These are phyloP conservation scores for Euproctis similis DNA, from an alignment of 2,888 invertebrate species.

Conservation along the genomic window DNA sequence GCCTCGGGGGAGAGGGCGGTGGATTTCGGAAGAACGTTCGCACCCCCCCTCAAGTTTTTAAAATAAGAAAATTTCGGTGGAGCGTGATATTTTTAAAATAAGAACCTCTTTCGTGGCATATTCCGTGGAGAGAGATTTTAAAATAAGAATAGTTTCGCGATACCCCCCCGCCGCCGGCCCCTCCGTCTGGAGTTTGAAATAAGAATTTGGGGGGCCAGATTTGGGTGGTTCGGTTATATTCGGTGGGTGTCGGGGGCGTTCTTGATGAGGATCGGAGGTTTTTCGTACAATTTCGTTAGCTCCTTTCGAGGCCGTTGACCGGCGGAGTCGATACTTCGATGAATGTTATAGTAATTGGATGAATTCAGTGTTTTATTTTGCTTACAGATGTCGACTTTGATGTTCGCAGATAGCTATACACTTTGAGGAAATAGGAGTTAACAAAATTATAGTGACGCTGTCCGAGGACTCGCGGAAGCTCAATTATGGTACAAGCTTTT, in stretches of 20 bases:
- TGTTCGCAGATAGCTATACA: constrained; percentile 18
- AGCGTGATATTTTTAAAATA: constrained; percentile 76
- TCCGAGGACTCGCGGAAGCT: constrained; percentile 16
- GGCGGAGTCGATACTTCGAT: constrained; percentile 65
- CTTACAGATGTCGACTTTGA: constrained; percentile 13
- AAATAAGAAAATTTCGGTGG: constrained; percentile 75
- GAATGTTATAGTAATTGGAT: constrained; percentile 66
- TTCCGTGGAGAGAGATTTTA: constrained; percentile 75
- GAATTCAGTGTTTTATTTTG: constrained; percentile 30
- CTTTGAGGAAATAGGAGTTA: constrained; percentile 31
- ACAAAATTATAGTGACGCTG: constrained; percentile 37
- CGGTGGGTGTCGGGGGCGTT: constrained; percentile 60
- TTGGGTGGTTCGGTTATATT: constrained; percentile 61
- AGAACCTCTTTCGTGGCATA: constrained; percentile 74
- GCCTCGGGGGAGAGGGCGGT: constrained; percentile 34
- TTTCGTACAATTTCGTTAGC: constrained; percentile 72
- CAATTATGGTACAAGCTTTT: constrained; percentile 4
- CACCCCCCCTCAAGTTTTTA: constrained; percentile 64
- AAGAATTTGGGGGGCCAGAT: constrained; percentile 72
- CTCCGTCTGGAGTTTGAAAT: constrained; percentile 71
- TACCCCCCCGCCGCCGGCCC: constrained; percentile 46
- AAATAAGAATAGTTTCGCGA: constrained; percentile 75
- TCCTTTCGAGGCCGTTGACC: constrained; percentile 57
- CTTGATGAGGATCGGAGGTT: constrained; percentile 72
- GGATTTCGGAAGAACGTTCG: constrained; percentile 71